Base-by-base conservation (phyloP, 2,888 invertebrate genomes). In the Ceramica pisi region DNA sequence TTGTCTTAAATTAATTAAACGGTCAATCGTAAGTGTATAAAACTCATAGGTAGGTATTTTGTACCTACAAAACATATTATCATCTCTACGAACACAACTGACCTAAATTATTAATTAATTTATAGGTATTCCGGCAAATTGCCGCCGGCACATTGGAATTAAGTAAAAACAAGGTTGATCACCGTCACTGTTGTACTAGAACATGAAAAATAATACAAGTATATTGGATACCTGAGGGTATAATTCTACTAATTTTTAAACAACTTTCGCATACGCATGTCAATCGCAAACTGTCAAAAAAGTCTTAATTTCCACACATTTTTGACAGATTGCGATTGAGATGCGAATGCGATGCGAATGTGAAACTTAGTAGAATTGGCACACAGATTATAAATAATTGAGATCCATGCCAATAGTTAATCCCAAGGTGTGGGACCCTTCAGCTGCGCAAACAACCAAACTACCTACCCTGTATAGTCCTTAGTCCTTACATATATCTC, bases 121-220 rank as follows among this genome's bases (percentile, higher is more conserved):
- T 79, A 65, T 62, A 73, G 67, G 59, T 53, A 66, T 83, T 31
- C 75, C 67, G 74, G 73, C 65, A 69, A 71, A 75, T 51, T 70
- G 76, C 83, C 81, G 60, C 48, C 31, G 70, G 83, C 70, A 44
- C 63, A 71, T 26, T 75, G 73, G 67, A 73, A 79, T 77, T 63
- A 71, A 67, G 65, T 72, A 79, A 81, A 81, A 77, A 77, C 73
- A 83, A 55, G 61, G 56, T 64, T 78, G 71, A 87, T 83, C 70
- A 82, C 71, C 44, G 50, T 50, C 62, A 71, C 66, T 59, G 35
- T 64, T 31, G 6, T 60, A 67, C 23, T 60, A 70, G 73, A 62
- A 78, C 46, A 66, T 35, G 12, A 44, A 59, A 56, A 41, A 67
- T 26, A 38, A n/a, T n/a, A n/a, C n/a, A n/a, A n/a, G n/a, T n/a